phyloP scores from a whole-genome alignment of 2,113 vertebrate genomes.

The Paralichthys olivaceus region DNA sequence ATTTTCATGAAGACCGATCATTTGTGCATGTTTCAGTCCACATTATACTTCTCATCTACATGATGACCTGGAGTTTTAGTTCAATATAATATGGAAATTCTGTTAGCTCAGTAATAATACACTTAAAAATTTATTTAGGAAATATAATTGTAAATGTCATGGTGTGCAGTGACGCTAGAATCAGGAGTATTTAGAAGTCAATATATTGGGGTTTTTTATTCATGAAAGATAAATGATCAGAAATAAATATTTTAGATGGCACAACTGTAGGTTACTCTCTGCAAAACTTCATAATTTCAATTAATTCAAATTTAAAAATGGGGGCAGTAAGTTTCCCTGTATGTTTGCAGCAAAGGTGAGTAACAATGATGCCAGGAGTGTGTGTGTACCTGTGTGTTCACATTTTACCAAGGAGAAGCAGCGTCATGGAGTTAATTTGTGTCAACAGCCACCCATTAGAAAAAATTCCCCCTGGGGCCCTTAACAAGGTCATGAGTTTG shows the following conservation, averaged over 20 bases:
- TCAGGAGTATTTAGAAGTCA: background rate
- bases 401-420: background rate
- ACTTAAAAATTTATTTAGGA: too few relatives aligned
- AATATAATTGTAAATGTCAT: too few relatives aligned
- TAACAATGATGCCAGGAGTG: background rate
- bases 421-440: background rate
- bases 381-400: background rate
- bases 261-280: background rate
- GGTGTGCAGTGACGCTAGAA: background rate
- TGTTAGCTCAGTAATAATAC: too few relatives aligned
- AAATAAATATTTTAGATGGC: background rate
- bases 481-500: background rate
- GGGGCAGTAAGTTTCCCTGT: too few relatives aligned
- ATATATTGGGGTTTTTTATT: background rate
- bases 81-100: too few relatives aligned
- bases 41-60: too few relatives aligned
- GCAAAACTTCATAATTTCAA: too few relatives aligned
- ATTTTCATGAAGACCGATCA: too few relatives aligned
- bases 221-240: background rate
- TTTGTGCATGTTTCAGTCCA: too few relatives aligned
- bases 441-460: background rate
- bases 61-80: too few relatives aligned
- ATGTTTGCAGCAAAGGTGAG: background rate
- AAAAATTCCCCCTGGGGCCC: background rate
- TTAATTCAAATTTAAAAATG: too few relatives aligned